Base-by-base conservation (phyloP, 2,888 invertebrate genomes). In the Zaprionus obscuricornis region DNA sequence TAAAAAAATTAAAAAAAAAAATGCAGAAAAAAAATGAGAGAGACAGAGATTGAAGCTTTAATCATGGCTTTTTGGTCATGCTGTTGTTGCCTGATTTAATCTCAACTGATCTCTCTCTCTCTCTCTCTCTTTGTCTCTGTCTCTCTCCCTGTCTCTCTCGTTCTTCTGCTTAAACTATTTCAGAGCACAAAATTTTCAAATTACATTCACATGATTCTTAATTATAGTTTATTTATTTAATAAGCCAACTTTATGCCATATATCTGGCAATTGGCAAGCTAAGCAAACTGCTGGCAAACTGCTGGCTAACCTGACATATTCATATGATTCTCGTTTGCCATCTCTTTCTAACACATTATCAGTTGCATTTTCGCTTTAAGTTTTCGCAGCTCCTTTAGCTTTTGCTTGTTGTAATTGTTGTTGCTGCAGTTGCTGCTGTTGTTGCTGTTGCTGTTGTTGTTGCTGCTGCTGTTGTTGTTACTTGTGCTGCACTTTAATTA, bases 201-300 rank as follows among this genome's bases (percentile, higher is more conserved):
- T 29, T 40, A 14, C 47, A 47, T 22, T 47, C 51, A 31, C 46
- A 43, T 39, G 42, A 50, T 42, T 26, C 46, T 74, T 82, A 83
- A 85, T 79, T 78, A 72, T 75, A 75, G 76, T 69, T 75, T 59
- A 77, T 74, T 77, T 75, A 57, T 68, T 78, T 82, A 85, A 78
- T 82, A 79, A 62, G 43, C 47, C 62, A 51, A 39, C 33, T 40
- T 49, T 45, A 31, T 18, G n/a, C n/a, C n/a, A n/a, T n/a, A n/a
- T n/a, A n/a, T n/a, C n/a, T n/a, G n/a, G n/a, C n/a, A n/a, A n/a
- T n/a, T 22, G 22, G 22, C 22, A 22, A 22, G 22, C 22, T 5
- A 72, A 51, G 51, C 66, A 54, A 26, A 14, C 40, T 14, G 34
- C 24, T 60, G 42, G 46, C 39, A 33, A 6, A 54, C 17, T 37